Percentiles rank a stretch among this genome's conserved stretches.
Conservation (phyloP, 2,888 invertebrate genomes). For the Orthosia cruda region DNA sequence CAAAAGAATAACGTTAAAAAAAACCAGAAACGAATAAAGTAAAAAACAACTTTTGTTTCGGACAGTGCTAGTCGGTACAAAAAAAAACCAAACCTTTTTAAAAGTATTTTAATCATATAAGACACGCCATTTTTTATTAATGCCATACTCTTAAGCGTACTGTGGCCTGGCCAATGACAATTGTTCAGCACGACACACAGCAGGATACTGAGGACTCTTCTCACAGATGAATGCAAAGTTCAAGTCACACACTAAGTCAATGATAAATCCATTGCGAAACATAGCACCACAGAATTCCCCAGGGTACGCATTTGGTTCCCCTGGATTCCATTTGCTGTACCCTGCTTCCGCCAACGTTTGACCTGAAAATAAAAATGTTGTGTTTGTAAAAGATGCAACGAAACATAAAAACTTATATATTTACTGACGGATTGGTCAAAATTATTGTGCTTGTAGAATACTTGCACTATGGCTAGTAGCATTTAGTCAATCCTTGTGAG, state of each 20-base stretch:
- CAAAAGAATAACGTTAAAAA: too few species aligned
- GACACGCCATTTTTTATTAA: too few species aligned
- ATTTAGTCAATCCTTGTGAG: too few species aligned
- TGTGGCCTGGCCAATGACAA: not conserved
- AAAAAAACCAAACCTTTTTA: too few species aligned
- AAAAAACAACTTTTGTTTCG: too few species aligned
- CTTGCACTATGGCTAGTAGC: too few species aligned
- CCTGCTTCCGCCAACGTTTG: conserved; percentile 75
- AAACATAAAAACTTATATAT: too few species aligned
- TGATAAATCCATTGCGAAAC: conserved; percentile 66
- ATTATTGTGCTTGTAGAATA: not conserved
- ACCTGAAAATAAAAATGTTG: conserved; percentile 65
- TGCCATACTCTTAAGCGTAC: not conserved
- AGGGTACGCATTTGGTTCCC: conserved; percentile 64
- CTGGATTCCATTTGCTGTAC: conserved; percentile 70
- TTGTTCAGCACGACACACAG: conserved; percentile 23
- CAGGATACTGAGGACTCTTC: conserved; percentile 41
- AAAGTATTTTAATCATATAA: too few species aligned
- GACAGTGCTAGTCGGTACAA: too few species aligned
- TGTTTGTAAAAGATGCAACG: too few species aligned
- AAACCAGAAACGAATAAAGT: too few species aligned
- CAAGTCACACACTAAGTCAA: conserved; percentile 72
- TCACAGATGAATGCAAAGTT: conserved; percentile 51
- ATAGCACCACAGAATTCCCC: conserved; percentile 71
- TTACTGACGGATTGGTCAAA: not conserved